Evolutionary conservation across 1,140 invertebrate genomes (phyloP), one percentile per base, ranked within the genome.

Genomic region (Ephestia elutella): DNA sequence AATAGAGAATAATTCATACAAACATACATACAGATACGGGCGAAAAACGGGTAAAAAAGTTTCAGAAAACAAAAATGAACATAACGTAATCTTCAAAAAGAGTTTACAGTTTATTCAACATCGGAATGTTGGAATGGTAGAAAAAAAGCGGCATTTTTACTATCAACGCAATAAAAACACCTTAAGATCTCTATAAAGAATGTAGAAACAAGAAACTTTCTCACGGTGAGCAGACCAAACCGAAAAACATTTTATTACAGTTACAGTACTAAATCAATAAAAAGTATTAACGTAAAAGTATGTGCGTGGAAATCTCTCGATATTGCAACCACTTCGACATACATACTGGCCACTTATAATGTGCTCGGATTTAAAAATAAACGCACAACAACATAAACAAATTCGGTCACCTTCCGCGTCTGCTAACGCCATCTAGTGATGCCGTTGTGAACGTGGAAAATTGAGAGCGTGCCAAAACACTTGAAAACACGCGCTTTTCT

Each of bases 291-390:
- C 49, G 60, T 62, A 59, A 56, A 20, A 44, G 63, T 62, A 54
- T 59, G 60, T 59, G 53, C 49, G 63, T 68, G 61, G 68, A 78
- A 77, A 72, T 66, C 57, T 73, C 63, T 73, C 50, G 56, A 72
- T 53, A 68, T 62, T 73, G 72, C 68, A 79, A 60, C 59, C 38
- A 25, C 49, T 49, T 32, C 25, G 56, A 49, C 56, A 18, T 54
- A 75, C 68, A 68, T 72, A 78, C 77, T 80, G 75, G 70, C 78
- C 77, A 85, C 80, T 82, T 85, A 79, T 80, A 79, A 80, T 77
- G 73, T 66, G 78, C 75, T 80, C 70, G 48, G 67, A 54, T 78
- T 74, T 75, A 84, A 84, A 86, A 86, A 86, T 84, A 86, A 81
- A 82, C 75, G 64, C 54, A 62, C 65, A 59, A 63, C 63, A 69